phyloP scores from a whole-genome alignment of 2,888 invertebrate species.

The Deilephila porcellus region DNA sequence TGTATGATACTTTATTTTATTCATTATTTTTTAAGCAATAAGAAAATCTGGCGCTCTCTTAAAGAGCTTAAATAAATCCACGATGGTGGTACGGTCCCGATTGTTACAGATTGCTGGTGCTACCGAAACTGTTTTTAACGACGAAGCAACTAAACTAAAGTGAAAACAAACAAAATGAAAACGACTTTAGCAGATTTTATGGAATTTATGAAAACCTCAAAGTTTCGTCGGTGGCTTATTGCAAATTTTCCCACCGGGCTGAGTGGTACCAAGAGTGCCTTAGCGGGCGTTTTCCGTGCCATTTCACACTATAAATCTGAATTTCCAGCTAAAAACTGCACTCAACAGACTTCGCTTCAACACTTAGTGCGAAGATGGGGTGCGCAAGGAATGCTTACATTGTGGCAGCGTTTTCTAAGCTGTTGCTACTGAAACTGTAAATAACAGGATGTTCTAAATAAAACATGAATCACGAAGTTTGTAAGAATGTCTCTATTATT shows the following conservation, averaged over 20 bases:
- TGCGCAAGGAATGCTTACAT: not conserved
- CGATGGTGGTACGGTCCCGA: too few species aligned
- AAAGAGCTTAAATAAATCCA: too few species aligned
- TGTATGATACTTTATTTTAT: too few species aligned
- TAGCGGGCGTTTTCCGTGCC: conserved; percentile 50
- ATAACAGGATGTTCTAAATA: not conserved
- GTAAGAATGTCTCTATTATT: too few species aligned
- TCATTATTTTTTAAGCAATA: too few species aligned
- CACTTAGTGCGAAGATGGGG: conserved; percentile 13
- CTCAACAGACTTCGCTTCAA: conserved; percentile 20
- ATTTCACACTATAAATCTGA: conserved; percentile 56
- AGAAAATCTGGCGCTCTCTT: too few species aligned
- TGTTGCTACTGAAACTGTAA: not conserved
- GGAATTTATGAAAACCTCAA: conserved; percentile 37
- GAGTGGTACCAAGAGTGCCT: conserved; percentile 49
- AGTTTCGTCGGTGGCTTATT: conserved; percentile 48
- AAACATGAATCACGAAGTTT: too few species aligned
- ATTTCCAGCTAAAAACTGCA: conserved; percentile 45
- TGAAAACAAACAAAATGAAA: not conserved
- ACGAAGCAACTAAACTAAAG: too few species aligned
- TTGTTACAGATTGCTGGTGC: too few species aligned
- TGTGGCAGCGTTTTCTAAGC: conserved; percentile 4
- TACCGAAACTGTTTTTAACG: too few species aligned
- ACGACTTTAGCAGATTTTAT: not conserved
- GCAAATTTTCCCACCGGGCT: conserved; percentile 47